phyloP scores from a whole-genome alignment of 2,113 vertebrate genomes.

The Nycticorax nycticorax region DNA sequence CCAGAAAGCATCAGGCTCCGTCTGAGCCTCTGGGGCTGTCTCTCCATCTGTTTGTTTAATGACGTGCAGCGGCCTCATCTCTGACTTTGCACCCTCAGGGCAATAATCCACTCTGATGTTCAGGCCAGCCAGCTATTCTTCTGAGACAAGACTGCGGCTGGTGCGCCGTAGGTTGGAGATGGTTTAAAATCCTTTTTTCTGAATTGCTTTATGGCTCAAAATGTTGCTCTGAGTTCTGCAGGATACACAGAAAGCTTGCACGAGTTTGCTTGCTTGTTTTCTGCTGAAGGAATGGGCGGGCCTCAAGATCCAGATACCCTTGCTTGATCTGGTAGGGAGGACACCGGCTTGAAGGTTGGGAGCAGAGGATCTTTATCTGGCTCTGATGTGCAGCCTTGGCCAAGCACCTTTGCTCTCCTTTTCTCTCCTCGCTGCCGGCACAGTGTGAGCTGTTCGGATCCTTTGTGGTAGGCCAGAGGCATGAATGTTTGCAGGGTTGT shows the following conservation, averaged over 20 bases:
- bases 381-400: not conserved
- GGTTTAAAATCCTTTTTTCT: not conserved
- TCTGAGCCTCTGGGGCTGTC: conserved; percentile 18
- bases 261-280: not conserved
- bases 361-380: not conserved
- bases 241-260: not conserved
- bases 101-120: conserved; percentile 38
- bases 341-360: not conserved
- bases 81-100: conserved; percentile 12
- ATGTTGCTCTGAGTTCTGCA: not conserved
- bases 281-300: not conserved
- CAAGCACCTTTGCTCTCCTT: not conserved
- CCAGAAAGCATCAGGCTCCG: not conserved
- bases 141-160: not conserved
- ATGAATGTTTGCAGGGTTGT: not conserved
- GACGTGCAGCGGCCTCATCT: conserved; percentile 33
- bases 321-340: not conserved
- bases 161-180: not conserved
- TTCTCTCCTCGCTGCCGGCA: not conserved
- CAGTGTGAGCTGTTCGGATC: not conserved
- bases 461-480: not conserved
- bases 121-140: conserved; percentile 33
- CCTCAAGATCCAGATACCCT: not conserved
- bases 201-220: not conserved
- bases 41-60: conserved; percentile 62